These are phyloP conservation scores for Dermatophagoides farinae DNA, from an alignment of 1,140 invertebrate species.

Conservation along the genomic window DNA sequence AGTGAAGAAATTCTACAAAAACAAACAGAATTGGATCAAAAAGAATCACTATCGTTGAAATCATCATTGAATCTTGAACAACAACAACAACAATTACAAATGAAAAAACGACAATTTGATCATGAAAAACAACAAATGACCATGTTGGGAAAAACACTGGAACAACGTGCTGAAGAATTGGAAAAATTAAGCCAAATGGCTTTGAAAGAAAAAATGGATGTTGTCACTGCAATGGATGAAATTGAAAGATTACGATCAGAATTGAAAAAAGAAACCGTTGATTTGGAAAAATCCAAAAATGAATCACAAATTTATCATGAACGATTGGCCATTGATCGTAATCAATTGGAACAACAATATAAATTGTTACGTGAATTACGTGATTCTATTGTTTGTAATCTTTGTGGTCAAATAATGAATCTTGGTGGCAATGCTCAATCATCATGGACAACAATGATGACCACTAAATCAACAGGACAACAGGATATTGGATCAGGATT, in stretches of 20 bases:
- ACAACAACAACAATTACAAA: slow-evolving; percentile 6
- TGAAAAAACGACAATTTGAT: slow-evolving; percentile 10
- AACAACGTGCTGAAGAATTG: slow-evolving; percentile 5
- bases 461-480: neutral
- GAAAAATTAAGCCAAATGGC: slow-evolving; percentile 10
- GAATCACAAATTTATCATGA: neutral
- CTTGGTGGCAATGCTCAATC: slow-evolving; percentile 1
- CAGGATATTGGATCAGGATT: neutral
- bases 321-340: neutral
- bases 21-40: neutral
- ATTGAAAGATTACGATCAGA: neutral
- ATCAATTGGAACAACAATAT: slow-evolving; percentile 9
- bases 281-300: neutral
- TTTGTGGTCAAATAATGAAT: slow-evolving; percentile 4
- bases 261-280: neutral
- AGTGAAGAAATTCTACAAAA: slow-evolving; percentile 1
- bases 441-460: neutral
- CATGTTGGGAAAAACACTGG: slow-evolving; percentile 3
- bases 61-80: neutral
- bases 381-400: slow-evolving; percentile 7
- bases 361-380: slow-evolving; percentile 1
- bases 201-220: slow-evolving; percentile 12
- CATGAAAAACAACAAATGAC: slow-evolving; percentile 9
- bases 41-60: neutral
- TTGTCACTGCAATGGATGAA: neutral